Conservation (phyloP, 37 sponge, comb jelly and placozoan species). For the Spongilla lacustris region DNA sequence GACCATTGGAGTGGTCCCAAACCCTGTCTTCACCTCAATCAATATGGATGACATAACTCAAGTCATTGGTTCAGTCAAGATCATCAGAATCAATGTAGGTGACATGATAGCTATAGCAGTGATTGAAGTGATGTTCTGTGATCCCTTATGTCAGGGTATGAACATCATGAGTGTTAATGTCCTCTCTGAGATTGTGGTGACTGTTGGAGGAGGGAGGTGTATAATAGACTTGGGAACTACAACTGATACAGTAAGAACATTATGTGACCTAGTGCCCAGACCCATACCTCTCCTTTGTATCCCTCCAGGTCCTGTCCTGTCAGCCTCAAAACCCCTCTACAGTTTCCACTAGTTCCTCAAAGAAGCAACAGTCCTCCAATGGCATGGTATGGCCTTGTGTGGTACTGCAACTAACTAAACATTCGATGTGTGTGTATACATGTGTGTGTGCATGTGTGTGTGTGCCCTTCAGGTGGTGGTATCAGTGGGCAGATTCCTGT, state of each 20-base stretch:
- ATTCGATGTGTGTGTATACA: no score
- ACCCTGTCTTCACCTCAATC: neutral
- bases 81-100: neutral
- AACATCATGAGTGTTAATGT: no score
- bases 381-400: neutral
- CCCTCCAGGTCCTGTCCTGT: neutral
- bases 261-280: neutral
- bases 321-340: neutral
- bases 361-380: neutral
- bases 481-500: no score
- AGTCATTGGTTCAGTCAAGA: neutral
- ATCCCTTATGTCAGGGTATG: neutral
- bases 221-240: no score
- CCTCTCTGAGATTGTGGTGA: constrained; percentile 25
- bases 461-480: no score
- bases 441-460: no score
- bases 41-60: neutral
- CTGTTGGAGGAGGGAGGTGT: constrained; percentile 26
- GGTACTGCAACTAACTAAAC: no score
- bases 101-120: neutral
- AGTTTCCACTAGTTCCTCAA: neutral
- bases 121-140: neutral
- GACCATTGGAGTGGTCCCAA: neutral
- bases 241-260: no score
- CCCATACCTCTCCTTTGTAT: neutral